A percentile compares a stretch with the other conserved stretches of the same genome.
Evolutionary conservation across 2,797 vertebrate genomes (phyloP).

Genomic region (Sylvia borin): DNA sequence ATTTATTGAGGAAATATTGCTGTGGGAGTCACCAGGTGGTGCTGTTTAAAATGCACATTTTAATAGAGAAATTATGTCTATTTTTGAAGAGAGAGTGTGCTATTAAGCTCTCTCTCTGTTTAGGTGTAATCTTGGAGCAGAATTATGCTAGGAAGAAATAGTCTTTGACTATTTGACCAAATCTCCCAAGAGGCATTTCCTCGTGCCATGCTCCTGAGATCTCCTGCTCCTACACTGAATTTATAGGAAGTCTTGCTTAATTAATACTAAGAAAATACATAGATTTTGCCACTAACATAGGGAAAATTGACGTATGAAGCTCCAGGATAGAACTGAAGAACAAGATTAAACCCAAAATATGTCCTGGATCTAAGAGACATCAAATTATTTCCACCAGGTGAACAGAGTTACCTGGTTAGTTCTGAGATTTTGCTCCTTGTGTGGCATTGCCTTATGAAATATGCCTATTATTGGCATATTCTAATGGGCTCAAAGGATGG

Average conservation of each 20-base stretch:
- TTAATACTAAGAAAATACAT: background rate
- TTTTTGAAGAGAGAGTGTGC: background rate
- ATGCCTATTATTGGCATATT: too few species aligned
- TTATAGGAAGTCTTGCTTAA: background rate
- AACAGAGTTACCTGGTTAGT: background rate
- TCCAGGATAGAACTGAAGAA: background rate
- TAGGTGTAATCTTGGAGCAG: background rate
- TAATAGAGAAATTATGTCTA: background rate
- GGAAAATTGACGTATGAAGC: background rate
- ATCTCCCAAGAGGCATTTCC: background rate
- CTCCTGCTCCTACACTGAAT: background rate
- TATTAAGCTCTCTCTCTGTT: background rate
- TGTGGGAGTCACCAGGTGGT: background rate
- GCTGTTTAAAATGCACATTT: slow-evolving; percentile 14
- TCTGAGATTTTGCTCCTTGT: background rate
- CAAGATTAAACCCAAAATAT: background rate
- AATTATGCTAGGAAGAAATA: background rate
- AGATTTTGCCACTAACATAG: background rate
- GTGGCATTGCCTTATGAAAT: background rate
- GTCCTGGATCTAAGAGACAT: background rate
- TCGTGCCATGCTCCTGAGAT: background rate
- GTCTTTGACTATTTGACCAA: background rate
- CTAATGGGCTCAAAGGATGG: too few species aligned
- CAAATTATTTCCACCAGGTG: background rate
- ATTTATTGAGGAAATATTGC: background rate